A percentile compares a stretch with the other conserved stretches of the same genome.
phyloP scores from a whole-genome alignment of 2,797 vertebrate species.

The Poeciliopsis paucimaculata region DNA sequence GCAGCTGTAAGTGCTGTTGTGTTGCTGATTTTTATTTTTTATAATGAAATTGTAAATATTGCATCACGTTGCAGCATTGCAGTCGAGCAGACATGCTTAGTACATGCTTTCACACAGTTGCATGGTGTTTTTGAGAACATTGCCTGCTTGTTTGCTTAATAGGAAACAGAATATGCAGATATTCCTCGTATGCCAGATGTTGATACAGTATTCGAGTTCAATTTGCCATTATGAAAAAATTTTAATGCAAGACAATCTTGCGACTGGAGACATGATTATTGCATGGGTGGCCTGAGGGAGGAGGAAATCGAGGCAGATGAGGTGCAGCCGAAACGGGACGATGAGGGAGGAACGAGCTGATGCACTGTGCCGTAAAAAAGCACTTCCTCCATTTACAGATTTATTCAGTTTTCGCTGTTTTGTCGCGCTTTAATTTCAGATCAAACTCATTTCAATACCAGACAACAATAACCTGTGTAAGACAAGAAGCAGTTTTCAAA shows the following conservation, averaged over 20 bases:
- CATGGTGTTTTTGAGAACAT: background rate
- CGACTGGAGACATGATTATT: slow-evolving; percentile 39
- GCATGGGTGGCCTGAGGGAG: slow-evolving; percentile 10
- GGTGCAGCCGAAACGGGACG: slow-evolving; percentile 4
- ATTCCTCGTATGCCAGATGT: background rate
- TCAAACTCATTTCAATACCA: background rate
- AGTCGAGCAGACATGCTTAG: slow-evolving; percentile 29
- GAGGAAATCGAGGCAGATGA: slow-evolving; percentile 22
- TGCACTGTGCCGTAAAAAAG: background rate
- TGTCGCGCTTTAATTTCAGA: background rate
- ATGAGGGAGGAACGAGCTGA: background rate
- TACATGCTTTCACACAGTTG: slow-evolving; percentile 26
- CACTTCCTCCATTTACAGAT: background rate
- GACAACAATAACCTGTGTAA: background rate
- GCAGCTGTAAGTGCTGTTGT: slow-evolving; percentile 8
- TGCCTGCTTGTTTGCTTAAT: background rate
- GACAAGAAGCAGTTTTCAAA: background rate
- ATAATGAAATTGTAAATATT: slow-evolving; percentile 64
- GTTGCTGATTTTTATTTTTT: slow-evolving; percentile 7
- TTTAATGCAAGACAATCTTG: slow-evolving; percentile 33
- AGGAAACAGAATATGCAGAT: background rate
- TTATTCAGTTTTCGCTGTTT: background rate
- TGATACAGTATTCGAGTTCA: slow-evolving; percentile 19
- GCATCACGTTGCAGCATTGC: slow-evolving; percentile 27
- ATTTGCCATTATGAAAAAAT: slow-evolving; percentile 29